Evolutionary conservation across 2,888 invertebrate genomes (phyloP).

Genomic region (Andrena praecox): DNA sequence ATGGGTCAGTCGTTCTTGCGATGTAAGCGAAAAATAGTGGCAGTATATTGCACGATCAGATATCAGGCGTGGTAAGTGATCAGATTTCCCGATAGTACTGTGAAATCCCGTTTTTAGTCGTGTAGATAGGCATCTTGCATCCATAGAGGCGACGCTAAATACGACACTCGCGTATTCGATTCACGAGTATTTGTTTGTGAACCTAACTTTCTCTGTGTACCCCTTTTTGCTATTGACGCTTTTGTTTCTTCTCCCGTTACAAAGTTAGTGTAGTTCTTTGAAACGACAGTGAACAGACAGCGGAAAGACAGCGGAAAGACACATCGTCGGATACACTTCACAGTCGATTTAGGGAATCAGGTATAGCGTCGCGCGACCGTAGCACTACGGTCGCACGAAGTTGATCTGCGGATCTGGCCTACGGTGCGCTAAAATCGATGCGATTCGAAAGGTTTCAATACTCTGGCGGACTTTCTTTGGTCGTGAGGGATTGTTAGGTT

Average conservation of each 20-base stretch:
- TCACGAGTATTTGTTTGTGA: not conserved
- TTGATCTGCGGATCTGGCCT: too few relatives aligned
- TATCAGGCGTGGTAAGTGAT: too few relatives aligned
- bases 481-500: not conserved
- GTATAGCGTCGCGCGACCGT: slow-evolving; percentile 8
- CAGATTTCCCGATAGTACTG: not conserved
- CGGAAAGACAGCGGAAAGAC: slow-evolving; percentile 26
- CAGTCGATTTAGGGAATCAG: slow-evolving; percentile 35
- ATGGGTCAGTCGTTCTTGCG: too few relatives aligned
- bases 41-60: too few relatives aligned
- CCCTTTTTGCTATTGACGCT: not conserved
- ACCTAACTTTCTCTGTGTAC: slow-evolving; percentile 15
- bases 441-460: not conserved
- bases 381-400: too few relatives aligned
- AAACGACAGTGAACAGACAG: too few relatives aligned
- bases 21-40: too few relatives aligned
- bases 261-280: too few relatives aligned
- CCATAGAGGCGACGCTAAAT: slow-evolving; percentile 53
- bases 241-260: too few relatives aligned
- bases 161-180: not conserved
- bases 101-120: slow-evolving; percentile 55
- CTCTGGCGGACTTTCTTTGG: not conserved
- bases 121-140: slow-evolving; percentile 75
- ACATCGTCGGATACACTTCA: slow-evolving; percentile 55
- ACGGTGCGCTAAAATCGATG: not conserved